These are phyloP conservation scores for Hoplostethus mediterraneus DNA, from an alignment of 2,797 vertebrate species.

Conservation along the genomic window DNA sequence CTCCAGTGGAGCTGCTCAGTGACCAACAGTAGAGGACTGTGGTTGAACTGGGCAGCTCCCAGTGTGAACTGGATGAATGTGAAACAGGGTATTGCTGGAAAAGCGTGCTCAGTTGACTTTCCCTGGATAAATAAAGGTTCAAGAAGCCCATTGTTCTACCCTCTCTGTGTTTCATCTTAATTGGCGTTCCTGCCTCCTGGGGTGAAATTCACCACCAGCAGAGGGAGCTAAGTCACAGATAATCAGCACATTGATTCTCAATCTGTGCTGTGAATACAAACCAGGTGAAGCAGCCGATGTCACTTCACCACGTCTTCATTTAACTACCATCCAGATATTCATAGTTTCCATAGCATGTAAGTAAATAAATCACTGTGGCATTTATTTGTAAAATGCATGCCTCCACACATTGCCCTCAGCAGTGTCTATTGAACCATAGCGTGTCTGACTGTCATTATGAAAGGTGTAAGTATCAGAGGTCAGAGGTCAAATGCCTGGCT, in stretches of 20 bases:
- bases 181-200: background rate
- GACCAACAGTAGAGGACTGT: too few species aligned
- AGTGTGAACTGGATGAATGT: too few species aligned
- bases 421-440: slow-evolving; percentile 45
- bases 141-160: background rate
- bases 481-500: slow-evolving; percentile 64
- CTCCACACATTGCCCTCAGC: slow-evolving; percentile 15
- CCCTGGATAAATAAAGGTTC: background rate
- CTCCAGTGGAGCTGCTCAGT: background rate
- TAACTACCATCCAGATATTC: slow-evolving; percentile 17
- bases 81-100: too few species aligned
- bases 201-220: slow-evolving; percentile 50
- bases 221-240: slow-evolving; percentile 58
- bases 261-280: slow-evolving; percentile 6
- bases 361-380: slow-evolving; percentile 29
- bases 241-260: slow-evolving; percentile 1
- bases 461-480: slow-evolving; percentile 65
- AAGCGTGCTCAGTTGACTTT: background rate
- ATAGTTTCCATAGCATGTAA: background rate
- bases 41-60: too few species aligned
- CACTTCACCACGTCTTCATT: background rate
- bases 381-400: slow-evolving; percentile 21
- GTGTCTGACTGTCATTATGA: slow-evolving; percentile 66
- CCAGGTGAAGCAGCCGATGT: slow-evolving; percentile 14
- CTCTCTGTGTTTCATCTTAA: background rate